A percentile compares a stretch with the other conserved stretches of the same genome.
Evolutionary conservation across 2,113 vertebrate species (phyloP).

Genomic region (Chionodraco myersi): DNA sequence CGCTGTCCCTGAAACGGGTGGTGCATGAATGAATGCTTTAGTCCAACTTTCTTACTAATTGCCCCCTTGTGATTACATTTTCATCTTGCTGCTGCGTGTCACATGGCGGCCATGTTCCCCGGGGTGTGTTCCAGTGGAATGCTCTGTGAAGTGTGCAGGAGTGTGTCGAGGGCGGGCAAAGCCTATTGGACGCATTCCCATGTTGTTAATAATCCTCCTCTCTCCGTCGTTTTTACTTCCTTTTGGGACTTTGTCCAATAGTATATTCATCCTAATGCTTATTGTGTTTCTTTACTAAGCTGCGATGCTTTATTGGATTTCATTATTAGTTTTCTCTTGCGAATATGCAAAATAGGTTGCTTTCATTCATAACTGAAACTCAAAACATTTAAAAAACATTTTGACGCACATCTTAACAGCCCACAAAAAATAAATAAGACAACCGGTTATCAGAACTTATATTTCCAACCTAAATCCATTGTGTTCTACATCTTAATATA

Average conservation of each 20-base stretch:
- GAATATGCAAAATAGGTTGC: slow-evolving; percentile 1
- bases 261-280: neutral
- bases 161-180: slow-evolving; percentile 43
- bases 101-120: slow-evolving; percentile 55
- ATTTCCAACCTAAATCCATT: neutral
- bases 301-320: neutral
- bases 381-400: neutral
- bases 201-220: slow-evolving; percentile 51
- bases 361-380: neutral
- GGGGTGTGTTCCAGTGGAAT: slow-evolving; percentile 62
- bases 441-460: too few species aligned
- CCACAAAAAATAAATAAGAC: neutral
- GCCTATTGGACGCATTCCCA: slow-evolving; percentile 37
- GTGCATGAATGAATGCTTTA: neutral
- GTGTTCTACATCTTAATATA: too few species aligned
- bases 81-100: slow-evolving; percentile 48
- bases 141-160: slow-evolving; percentile 58
- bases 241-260: neutral
- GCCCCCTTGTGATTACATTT: slow-evolving; percentile 16
- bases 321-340: neutral
- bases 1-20: neutral
- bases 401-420: neutral
- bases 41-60: slow-evolving; percentile 3
- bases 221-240: neutral
- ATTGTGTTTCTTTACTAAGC: neutral